A percentile compares a stretch with the other conserved stretches of the same genome.
phyloP scores from a whole-genome alignment of 2,888 invertebrate genomes.

The Ophion ventricosus region DNA sequence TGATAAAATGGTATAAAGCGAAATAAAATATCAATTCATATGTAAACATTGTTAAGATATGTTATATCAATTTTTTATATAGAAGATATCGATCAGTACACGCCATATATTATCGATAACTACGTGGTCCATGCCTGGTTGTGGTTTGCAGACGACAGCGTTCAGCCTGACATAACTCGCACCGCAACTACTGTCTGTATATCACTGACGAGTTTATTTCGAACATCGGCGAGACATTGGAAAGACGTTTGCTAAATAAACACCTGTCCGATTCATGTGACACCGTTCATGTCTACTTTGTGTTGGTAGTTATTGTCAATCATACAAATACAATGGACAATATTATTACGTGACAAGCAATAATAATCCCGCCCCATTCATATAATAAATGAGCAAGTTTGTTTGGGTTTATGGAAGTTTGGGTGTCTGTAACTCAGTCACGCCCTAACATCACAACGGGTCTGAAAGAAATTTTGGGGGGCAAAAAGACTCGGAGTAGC shows the following conservation, averaged over 20 bases:
- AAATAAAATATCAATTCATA: background rate
- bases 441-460: too few species aligned
- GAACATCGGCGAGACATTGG: background rate
- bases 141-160: background rate
- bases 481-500: too few species aligned
- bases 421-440: too few species aligned
- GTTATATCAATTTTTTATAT: background rate
- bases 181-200: conserved; percentile 29
- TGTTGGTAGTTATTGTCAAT: too few species aligned
- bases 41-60: background rate
- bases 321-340: too few species aligned
- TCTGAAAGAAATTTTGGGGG: too few species aligned
- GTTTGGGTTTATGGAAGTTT: too few species aligned
- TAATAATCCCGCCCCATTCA: too few species aligned
- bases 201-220: background rate
- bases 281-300: background rate
- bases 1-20: too few species aligned
- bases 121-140: background rate
- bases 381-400: too few species aligned
- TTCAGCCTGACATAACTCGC: conserved; percentile 21
- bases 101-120: background rate
- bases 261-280: background rate
- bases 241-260: background rate
- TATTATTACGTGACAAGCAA: too few species aligned
- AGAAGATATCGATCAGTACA: background rate